Evolutionary conservation across 2,113 vertebrate species (phyloP).

Genomic region (Megaptera novaeangliae): DNA sequence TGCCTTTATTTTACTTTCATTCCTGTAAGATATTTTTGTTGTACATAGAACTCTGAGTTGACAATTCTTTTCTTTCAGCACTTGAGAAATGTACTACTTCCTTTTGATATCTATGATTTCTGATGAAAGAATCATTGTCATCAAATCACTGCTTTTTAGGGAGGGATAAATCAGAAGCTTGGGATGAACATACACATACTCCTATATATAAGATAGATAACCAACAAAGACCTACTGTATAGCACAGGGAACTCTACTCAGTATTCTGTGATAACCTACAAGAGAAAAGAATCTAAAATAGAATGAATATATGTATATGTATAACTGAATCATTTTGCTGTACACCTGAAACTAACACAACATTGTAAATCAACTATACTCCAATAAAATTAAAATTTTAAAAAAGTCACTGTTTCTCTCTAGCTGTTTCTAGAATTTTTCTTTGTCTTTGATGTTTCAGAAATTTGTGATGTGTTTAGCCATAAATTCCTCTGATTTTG

Average conservation of each 20-base stretch:
- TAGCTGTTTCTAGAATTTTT: not conserved
- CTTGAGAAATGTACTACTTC: not conserved
- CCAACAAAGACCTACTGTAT: not conserved
- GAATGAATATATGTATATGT: not conserved
- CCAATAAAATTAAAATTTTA: not conserved
- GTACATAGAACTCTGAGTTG: not conserved
- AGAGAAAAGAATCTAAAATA: not conserved
- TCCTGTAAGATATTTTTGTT: not conserved
- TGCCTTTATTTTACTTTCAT: not conserved
- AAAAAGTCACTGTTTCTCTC: not conserved
- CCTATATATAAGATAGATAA: not conserved
- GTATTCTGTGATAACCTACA: not conserved
- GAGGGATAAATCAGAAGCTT: not conserved
- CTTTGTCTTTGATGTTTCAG: not conserved
- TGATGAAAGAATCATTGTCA: not conserved
- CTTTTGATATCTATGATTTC: not conserved
- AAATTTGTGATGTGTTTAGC: not conserved
- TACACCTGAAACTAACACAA: not conserved
- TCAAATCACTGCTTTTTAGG: not conserved
- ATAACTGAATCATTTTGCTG: not conserved
- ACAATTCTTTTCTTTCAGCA: not conserved
- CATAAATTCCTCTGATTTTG: not conserved
- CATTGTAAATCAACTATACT: not conserved
- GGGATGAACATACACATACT: not conserved
- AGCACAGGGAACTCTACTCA: not conserved